Evolutionary conservation across 2,113 vertebrate species (phyloP), one percentile per base, ranked within the genome.

Genomic region (Oceanodroma tethys): DNA sequence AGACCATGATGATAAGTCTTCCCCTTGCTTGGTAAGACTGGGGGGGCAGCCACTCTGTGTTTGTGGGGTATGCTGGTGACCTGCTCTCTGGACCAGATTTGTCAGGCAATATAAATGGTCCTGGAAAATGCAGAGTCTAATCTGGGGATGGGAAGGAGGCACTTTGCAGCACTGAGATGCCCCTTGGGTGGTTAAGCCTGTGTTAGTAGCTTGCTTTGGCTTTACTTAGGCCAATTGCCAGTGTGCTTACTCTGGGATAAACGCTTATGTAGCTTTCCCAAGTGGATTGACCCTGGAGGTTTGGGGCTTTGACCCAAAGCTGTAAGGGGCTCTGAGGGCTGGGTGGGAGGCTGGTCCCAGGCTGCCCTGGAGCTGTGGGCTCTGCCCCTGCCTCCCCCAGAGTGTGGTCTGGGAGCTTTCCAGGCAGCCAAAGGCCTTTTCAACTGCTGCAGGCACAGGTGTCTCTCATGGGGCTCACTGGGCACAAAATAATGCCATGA

Each of bases 261-360:
- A 42, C 6, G 3, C 38, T 47, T 8, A 6, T 25, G 17, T 30
- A 29, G 30, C 7, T 56, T 56, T 10, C 6, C 6, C 11, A 5
- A 13, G n/a, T 38, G 36, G 23, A 45, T 53, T 55, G 19, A 25
- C n/a, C 11, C 19, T 17, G 40, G 48, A 58, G 26, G 13, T 42
- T 47, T 11, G n/a, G n/a, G n/a, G n/a, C n/a, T n/a, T n/a, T n/a
- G n/a, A n/a, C n/a, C n/a, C n/a, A n/a, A n/a, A n/a, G 19, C 30
- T 5, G 2, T 40, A 82, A 40, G 18, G 22, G 22, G 17, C n/a
- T 59, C 34, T 4, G 3, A 43, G 38, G 0, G 1, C 13, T 7
- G 4, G 22, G 53, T 5, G 5, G n/a, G 30, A 48, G 25, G 26
- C 34, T 56, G n/a, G 43, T 29, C 8, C 20, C 7, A 5, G 5